Percentiles rank a stretch among this genome's conserved stretches.
Evolutionary conservation across 2,113 vertebrate species (phyloP).

Genomic region (Scomber colias): DNA sequence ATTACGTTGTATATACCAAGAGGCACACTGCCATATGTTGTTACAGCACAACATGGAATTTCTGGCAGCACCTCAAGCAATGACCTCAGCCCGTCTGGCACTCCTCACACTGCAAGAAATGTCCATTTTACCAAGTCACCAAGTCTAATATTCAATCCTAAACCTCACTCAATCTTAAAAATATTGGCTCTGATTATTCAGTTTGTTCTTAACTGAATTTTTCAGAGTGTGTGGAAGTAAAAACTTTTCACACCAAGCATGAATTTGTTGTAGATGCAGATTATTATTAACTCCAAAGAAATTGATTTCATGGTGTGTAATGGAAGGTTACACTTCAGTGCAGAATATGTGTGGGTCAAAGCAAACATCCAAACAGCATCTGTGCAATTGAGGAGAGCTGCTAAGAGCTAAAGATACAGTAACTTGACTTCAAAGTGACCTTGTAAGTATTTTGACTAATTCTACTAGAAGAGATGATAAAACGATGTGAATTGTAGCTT

Average conservation of each 20-base stretch:
- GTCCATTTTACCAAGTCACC: background rate
- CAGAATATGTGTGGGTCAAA: background rate
- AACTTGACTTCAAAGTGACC: too few relatives aligned
- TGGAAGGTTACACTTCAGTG: background rate
- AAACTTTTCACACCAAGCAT: constrained; percentile 7
- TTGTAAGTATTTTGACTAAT: too few relatives aligned
- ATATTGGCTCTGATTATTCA: background rate
- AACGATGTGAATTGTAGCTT: too few relatives aligned
- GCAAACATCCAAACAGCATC: background rate
- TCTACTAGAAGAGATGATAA: too few relatives aligned
- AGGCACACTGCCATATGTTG: constrained; percentile 53
- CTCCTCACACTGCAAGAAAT: constrained; percentile 5
- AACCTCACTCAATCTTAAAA: too few relatives aligned
- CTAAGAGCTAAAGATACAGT: background rate
- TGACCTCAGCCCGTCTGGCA: constrained; percentile 44
- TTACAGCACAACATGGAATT: constrained; percentile 38
- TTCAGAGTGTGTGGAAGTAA: background rate
- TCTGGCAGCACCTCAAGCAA: constrained; percentile 14
- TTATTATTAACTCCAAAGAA: constrained; percentile 29
- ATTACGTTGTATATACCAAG: constrained; percentile 58
- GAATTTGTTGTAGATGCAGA: constrained; percentile 7
- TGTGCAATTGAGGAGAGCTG: background rate
- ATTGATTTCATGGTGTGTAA: constrained; percentile 28
- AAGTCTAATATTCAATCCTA: background rate
- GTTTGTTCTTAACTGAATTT: background rate